Base-by-base conservation (phyloP, 2,113 vertebrate genomes). In the Mus musculus region DNA sequence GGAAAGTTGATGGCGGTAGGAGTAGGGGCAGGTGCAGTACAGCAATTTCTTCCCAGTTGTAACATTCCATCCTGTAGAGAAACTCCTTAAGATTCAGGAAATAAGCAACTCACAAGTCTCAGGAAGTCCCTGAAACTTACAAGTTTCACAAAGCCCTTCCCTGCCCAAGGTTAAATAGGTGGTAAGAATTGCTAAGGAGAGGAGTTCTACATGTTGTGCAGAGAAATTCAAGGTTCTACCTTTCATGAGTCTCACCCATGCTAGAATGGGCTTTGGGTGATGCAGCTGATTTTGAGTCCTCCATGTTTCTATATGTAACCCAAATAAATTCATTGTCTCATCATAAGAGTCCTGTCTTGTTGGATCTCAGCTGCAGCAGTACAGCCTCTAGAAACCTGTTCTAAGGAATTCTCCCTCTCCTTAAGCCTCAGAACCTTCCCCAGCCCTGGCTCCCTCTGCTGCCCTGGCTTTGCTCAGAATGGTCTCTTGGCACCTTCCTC, bases 371-470 rank as follows among this genome's bases (percentile, higher is more conserved):
- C 56, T 24, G 77, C 20, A 56, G 14, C 5, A 46, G 20, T 0
- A 0, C 54, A 2, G 22, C 33, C 61, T 59, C 65, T 36, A 0
- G 7, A 13, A 0, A 16, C 16, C 30, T 11, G 19, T 16, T 14
- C 54, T 93, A 36, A 78, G 72, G 4, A 19, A 9, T 2, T 13
- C 11, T 78, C 77, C 19, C 56, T 42, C 56, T 9, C 9, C 78
- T n/a, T 20, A 7, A 59, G 12, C 28, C 71, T 12, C 33, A 6
- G 42, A 28, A 1, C 13, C 75, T 17, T 30, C 75, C 13, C 75
- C 39, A 49, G 75, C 22, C 75, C 46, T 28, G 49, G 9, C 30
- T 56, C 22, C 49, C 59, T 42, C n/a, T 1, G 2, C 26, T 30
- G 61, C 20, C 52, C 89, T 54, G 63, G 24, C 46, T 54, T 73